Evolutionary conservation across 2,888 invertebrate species (phyloP).

Genomic region (Acanthosepion pharaonis): DNA sequence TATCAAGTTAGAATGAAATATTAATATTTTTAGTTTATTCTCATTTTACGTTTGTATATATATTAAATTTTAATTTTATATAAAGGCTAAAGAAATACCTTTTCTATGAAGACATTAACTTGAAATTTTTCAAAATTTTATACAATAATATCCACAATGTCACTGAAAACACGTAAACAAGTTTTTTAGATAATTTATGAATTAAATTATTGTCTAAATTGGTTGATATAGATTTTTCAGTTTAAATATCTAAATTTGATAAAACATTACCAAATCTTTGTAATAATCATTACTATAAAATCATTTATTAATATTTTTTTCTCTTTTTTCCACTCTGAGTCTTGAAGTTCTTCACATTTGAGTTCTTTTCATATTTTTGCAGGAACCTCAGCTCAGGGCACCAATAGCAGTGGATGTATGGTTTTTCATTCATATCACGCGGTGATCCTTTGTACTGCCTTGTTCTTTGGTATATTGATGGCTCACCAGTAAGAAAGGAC

Average conservation of each 20-base stretch:
- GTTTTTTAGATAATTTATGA: too few species aligned
- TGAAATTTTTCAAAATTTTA: too few species aligned
- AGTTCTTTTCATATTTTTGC: constrained; percentile 38
- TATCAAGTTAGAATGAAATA: too few species aligned
- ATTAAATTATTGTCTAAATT: too few species aligned
- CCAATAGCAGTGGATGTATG: constrained; percentile 37
- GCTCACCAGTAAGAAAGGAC: constrained; percentile 41
- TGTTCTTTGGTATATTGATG: constrained; percentile 44
- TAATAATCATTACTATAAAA: not conserved
- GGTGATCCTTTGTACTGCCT: constrained; percentile 37
- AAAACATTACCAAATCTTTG: not conserved
- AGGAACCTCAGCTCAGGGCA: constrained; percentile 46
- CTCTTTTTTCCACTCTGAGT: not conserved
- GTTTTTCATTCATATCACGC: constrained; percentile 23
- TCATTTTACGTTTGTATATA: too few species aligned
- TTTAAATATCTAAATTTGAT: not conserved
- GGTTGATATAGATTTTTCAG: not conserved
- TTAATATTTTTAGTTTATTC: too few species aligned
- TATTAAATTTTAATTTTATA: too few species aligned
- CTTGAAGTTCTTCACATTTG: not conserved
- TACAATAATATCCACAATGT: too few species aligned
- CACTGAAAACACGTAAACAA: too few species aligned
- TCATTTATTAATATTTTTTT: not conserved
- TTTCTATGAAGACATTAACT: too few species aligned
- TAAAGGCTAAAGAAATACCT: too few species aligned